These are phyloP conservation scores for Timema cristinae DNA, from an alignment of 2,888 invertebrate genomes.

Conservation along the genomic window DNA sequence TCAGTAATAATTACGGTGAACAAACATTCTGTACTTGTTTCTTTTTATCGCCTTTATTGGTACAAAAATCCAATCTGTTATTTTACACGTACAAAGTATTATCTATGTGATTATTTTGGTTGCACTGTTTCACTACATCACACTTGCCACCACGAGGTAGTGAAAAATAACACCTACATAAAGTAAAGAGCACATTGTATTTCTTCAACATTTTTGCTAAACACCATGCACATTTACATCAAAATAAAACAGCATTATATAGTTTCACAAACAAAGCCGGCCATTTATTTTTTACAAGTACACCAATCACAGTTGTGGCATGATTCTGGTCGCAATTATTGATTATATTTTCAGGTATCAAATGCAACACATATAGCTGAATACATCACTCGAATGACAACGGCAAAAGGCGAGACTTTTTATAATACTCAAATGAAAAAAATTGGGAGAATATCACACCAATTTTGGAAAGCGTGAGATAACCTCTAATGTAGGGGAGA, in stretches of 20 bases:
- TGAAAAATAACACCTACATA: slow-evolving; percentile 2
- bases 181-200: background rate
- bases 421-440: too few relatives aligned
- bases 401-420: too few relatives aligned
- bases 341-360: too few relatives aligned
- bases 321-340: too few relatives aligned
- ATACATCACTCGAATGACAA: too few relatives aligned
- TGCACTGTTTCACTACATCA: background rate
- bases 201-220: background rate
- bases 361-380: too few relatives aligned
- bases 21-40: background rate
- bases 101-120: background rate
- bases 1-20: background rate
- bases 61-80: background rate
- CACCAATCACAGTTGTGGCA: too few relatives aligned
- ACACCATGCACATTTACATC: background rate
- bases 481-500: too few relatives aligned
- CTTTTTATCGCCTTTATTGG: background rate
- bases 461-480: too few relatives aligned
- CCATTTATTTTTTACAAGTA: slow-evolving; percentile 5
- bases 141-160: background rate
- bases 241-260: background rate
- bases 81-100: background rate
- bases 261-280: slow-evolving; percentile 5
- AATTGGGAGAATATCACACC: too few relatives aligned